Base-by-base conservation (phyloP, 2,797 vertebrate genomes). In the Channa striata region DNA sequence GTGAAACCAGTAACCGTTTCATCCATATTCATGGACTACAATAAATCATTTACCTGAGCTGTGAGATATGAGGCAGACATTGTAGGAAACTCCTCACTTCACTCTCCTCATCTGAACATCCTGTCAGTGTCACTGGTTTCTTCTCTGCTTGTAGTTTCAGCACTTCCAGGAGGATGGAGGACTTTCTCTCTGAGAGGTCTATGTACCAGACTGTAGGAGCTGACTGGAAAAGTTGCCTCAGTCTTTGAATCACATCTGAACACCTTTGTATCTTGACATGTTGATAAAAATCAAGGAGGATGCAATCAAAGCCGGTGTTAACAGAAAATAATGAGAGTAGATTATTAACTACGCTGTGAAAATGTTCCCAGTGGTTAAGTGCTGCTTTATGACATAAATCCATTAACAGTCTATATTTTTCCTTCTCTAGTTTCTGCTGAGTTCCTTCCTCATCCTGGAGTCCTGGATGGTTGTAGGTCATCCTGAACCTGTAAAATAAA, bases 71-170 rank as follows among this genome's bases (percentile, higher is more conserved):
- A 30, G 25, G 25, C 25, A 68, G n/a, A 70, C 68, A 76, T 59
- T 73, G 54, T 8, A 79, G 44, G 20, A 75, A 60, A 58, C 16
- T 59, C 64, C 59, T 82, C 60, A 76, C 66, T 70, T 75, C 78
- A 67, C 61, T 80, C 73, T 80, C 63, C 51, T 74, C 68, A 60
- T 59, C 33, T 74, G 74, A 60, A 1, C 72, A 82, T 53, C 44
- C 68, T 59, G 0, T 59, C 62, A 86, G 58, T 43, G 48, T 2
- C 20, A 83, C 68, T 34, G 25, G 14, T 71, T 60, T 86, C 79
- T 78, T 84, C 50, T 46, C 50, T 58, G 61, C 30, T 36, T 66
- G 70, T 36, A 79, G 65, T 54, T 60, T 74, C 70, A 79, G 50
- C 48, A 50, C 49, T 30, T 30, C 25, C 25, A 30, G 25, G 25